phyloP scores from a whole-genome alignment of 2,797 vertebrate genomes.

The Ceryle rudis region DNA sequence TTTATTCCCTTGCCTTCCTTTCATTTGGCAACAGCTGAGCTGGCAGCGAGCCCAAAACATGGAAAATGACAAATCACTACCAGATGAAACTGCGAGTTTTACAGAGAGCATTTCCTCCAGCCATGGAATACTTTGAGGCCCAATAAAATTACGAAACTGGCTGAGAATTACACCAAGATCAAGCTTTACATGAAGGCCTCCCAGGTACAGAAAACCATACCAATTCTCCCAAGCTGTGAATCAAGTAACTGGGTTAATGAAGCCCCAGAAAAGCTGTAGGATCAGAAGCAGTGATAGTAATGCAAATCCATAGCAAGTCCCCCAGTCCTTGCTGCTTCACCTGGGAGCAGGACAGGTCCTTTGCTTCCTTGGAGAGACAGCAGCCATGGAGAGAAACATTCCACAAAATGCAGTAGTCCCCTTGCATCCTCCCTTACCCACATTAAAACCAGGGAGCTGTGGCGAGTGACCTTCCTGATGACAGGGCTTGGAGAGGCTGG shows the following conservation, averaged over 20 bases:
- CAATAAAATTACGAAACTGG: constrained; percentile 69
- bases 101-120: constrained; percentile 78
- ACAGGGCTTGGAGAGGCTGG: fast-evolving
- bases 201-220: not conserved
- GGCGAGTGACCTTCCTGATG: not conserved
- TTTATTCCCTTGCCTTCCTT: constrained; percentile 80
- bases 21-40: constrained; percentile 77
- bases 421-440: too few relatives aligned
- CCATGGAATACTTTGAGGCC: constrained; percentile 65
- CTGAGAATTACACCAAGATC: constrained; percentile 68
- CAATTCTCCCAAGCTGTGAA: constrained; percentile 50
- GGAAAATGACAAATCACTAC: constrained; percentile 86
- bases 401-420: not conserved
- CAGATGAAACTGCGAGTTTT: constrained; percentile 82
- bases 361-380: not conserved
- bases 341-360: not conserved
- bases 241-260: not conserved
- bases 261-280: not conserved
- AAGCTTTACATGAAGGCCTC: constrained; percentile 46
- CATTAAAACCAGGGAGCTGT: not conserved
- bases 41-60: constrained; percentile 80
- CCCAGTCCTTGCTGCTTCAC: not conserved
- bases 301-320: not conserved
- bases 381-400: not conserved
- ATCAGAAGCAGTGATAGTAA: not conserved